phyloP scores from a whole-genome alignment of 2,888 invertebrate species.

The Phasia obesa region DNA sequence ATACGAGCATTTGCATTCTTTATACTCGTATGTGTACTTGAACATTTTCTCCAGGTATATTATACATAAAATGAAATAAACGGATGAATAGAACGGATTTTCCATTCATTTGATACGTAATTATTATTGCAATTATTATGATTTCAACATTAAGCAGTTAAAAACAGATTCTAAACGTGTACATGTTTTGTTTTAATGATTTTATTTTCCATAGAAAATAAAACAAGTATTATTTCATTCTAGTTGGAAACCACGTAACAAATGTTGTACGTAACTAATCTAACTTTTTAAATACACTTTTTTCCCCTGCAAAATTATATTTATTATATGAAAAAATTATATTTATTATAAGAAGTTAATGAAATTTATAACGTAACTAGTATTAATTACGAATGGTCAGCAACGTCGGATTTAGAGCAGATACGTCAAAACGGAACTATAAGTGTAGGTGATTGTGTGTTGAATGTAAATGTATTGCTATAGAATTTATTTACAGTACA shows the following conservation, averaged over 20 bases:
- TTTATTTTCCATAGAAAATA: neutral
- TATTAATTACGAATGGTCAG: too few relatives aligned
- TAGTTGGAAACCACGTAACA: conserved; percentile 23
- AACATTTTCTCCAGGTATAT: too few relatives aligned
- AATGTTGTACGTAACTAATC: conserved; percentile 19
- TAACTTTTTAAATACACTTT: neutral
- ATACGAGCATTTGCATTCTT: too few relatives aligned
- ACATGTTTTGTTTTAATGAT: neutral
- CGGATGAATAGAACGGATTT: too few relatives aligned
- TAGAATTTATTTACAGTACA: neutral
- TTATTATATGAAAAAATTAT: neutral
- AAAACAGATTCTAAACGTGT: conserved; percentile 31
- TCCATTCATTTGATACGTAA: neutral
- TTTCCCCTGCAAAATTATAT: neutral
- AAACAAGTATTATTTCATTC: conserved; percentile 2
- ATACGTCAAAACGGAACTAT: too few relatives aligned
- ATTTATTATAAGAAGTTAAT: too few relatives aligned
- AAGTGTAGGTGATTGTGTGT: neutral
- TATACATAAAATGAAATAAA: too few relatives aligned
- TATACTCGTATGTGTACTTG: neutral
- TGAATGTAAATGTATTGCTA: neutral
- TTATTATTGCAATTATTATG: neutral
- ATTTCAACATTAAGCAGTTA: too few relatives aligned
- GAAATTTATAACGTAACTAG: too few relatives aligned
- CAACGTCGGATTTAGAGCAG: too few relatives aligned